Conservation (phyloP, 2,888 invertebrate genomes). For the Hirtodrosophila cameraria region DNA sequence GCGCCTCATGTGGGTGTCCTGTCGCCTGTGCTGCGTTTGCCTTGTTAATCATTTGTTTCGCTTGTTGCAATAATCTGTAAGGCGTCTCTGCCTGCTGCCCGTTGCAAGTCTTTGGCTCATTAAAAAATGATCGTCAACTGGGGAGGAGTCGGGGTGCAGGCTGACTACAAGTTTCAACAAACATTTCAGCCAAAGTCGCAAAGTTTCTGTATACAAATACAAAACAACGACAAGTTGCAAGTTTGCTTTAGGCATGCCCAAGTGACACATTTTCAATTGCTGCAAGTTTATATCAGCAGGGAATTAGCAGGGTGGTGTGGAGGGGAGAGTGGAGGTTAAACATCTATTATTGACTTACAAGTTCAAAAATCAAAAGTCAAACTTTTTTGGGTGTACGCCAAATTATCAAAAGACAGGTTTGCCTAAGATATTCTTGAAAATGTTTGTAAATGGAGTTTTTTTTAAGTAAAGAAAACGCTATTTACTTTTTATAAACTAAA, state of each 20-base stretch:
- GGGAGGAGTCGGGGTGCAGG: conserved; percentile 9
- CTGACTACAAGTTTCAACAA: conserved; percentile 37
- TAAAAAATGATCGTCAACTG: conserved; percentile 63
- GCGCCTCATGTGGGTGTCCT: conserved; percentile 45
- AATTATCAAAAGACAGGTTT: neutral
- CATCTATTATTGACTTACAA: conserved; percentile 34
- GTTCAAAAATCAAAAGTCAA: conserved; percentile 15
- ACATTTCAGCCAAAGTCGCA: conserved; percentile 11
- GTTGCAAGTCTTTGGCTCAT: conserved; percentile 45
- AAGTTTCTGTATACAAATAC: conserved; percentile 37
- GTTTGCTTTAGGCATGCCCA: conserved; percentile 51
- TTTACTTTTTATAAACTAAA: too few species aligned
- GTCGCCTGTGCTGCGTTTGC: conserved; percentile 37
- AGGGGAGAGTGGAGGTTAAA: neutral
- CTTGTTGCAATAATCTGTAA: conserved; percentile 63
- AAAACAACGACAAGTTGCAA: conserved; percentile 41
- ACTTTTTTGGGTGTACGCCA: neutral
- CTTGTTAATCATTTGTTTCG: conserved; percentile 72
- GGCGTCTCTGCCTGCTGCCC: conserved; percentile 6
- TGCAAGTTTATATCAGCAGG: conserved; percentile 39
- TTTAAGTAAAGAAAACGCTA: too few species aligned
- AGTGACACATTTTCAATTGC: conserved; percentile 69
- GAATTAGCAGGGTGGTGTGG: neutral
- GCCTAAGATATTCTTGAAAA: too few species aligned
- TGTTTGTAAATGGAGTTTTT: too few species aligned